Percentiles rank a stretch among this genome's conserved stretches.
phyloP scores from a whole-genome alignment of 2,888 invertebrate species.

The Caenorhabditis afra region DNA sequence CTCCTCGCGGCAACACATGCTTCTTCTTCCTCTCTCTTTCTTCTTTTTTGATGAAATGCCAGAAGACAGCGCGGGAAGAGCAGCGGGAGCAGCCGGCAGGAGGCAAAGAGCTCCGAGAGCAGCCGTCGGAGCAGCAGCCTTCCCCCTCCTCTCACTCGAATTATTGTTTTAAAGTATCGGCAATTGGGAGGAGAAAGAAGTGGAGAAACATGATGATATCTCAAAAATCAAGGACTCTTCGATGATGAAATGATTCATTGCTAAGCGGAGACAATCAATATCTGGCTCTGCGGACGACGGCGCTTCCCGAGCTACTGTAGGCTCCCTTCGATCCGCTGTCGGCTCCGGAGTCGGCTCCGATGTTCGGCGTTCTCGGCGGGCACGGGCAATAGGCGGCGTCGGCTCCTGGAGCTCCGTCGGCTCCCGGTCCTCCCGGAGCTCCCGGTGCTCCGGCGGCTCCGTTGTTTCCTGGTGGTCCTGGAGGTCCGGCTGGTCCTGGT shows the following conservation, averaged over 20 bases:
- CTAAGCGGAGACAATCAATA: neutral
- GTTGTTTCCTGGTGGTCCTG: constrained; percentile 69
- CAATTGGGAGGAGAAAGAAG: constrained; percentile 11
- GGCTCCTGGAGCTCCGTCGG: constrained; percentile 36
- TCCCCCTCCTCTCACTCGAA: neutral
- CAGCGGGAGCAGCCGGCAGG: constrained; percentile 6
- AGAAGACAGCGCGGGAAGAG: constrained; percentile 17
- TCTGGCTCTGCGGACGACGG: constrained; percentile 32
- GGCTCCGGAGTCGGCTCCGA: constrained; percentile 13
- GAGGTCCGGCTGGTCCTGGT: constrained; percentile 64
- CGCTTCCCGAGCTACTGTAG: constrained; percentile 36
- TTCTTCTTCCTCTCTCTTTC: constrained; percentile 18
- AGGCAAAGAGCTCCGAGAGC: constrained; percentile 8
- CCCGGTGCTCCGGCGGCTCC: constrained; percentile 28
- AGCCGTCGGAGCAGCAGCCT: neutral
- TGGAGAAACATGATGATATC: constrained; percentile 1
- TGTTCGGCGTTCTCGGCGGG: constrained; percentile 26
- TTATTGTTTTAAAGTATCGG: constrained; percentile 41
- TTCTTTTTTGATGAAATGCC: constrained; percentile 39
- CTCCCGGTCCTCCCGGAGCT: constrained; percentile 21
- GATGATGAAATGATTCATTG: constrained; percentile 16
- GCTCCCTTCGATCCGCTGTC: constrained; percentile 18
- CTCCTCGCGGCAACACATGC: constrained; percentile 31
- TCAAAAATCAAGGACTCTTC: neutral
- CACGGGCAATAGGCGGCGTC: constrained; percentile 52